Evolutionary conservation across 2,113 vertebrate genomes (phyloP), one percentile per base, ranked within the genome.

Genomic region (Scatophagus argus): DNA sequence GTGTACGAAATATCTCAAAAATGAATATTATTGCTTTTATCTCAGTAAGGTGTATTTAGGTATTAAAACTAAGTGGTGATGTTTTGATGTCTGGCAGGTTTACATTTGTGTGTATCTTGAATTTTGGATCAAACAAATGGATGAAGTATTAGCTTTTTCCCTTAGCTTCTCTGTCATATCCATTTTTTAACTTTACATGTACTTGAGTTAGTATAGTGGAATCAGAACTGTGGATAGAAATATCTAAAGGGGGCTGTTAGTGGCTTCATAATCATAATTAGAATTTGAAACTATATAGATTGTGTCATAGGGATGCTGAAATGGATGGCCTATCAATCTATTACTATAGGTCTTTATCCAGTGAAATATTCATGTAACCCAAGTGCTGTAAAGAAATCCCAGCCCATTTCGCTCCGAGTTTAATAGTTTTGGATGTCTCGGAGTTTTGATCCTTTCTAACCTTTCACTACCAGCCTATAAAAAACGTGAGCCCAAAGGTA

Each of bases 1-100:
- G 95, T 95, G 95, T 95, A 94, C 91, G 92, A 95, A 94, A 94
- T 94, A 94, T 93, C 92, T 93, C 89, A 89, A 91, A 91, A 92
- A 92, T 83, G 69, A 91, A 91, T 94, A 94, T 93, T 89, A 88
- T 93, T 92, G 91, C 93, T 94, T 94, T 92, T 92, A 93, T 94
- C 93, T 94, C 91, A 91, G 88, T 93, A 92, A 91, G 90, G 84
- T 92, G 88, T 94, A 92, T 93, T 92, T 92, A 88, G 46, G 77
- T 92, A 88, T 94, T 94, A 88, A 91, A 92, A 87, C 79, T 87
- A 92, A 92, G 88, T 92, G 87, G 84, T 92, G 83, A 90, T 93
- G 84, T 93, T 92, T 87, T 88, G 72, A 88, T 93, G 92, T 94
- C 88, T 92, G 85, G 92, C 93, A 94, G 91, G 93, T 95, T 95